Percentiles rank a stretch among this genome's conserved stretches.
These are phyloP conservation scores for Augochlora pura DNA, from an alignment of 1,140 invertebrate species.

Conservation along the genomic window DNA sequence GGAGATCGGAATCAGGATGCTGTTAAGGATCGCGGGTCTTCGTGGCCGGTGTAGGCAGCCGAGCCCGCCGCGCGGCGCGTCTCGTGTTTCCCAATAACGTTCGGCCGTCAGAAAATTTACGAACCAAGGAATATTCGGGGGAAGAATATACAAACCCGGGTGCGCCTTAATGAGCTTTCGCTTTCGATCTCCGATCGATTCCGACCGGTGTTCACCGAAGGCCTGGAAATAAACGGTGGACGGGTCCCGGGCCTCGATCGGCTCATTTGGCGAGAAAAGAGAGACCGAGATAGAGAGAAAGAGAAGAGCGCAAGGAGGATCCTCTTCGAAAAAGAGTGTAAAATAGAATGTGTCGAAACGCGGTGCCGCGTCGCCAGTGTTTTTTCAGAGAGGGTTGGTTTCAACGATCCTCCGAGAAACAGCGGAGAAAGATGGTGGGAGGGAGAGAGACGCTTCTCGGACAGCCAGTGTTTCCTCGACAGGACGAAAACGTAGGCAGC, in stretches of 20 bases:
- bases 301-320: background rate
- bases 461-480: slow-evolving; percentile 22
- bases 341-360: slow-evolving; percentile 42
- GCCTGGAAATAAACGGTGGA: slow-evolving; percentile 28
- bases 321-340: slow-evolving; percentile 26
- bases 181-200: slow-evolving; percentile 47
- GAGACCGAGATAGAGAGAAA: background rate
- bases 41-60: background rate
- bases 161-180: slow-evolving; percentile 43
- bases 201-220: slow-evolving; percentile 1
- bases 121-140: slow-evolving; percentile 19
- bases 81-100: slow-evolving; percentile 46
- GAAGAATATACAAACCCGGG: slow-evolving; percentile 31
- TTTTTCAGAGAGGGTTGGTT: slow-evolving; percentile 20
- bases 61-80: slow-evolving; percentile 5
- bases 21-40: slow-evolving; percentile 33
- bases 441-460: background rate
- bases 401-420: background rate
- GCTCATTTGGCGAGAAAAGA: slow-evolving; percentile 35
- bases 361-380: slow-evolving; percentile 18
- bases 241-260: background rate
- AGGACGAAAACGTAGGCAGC: slow-evolving; percentile 63
- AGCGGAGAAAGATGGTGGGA: background rate
- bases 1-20: slow-evolving; percentile 36
- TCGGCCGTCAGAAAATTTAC: slow-evolving; percentile 33